Conservation (phyloP, 2,888 invertebrate species). For the Junonia oenone region DNA sequence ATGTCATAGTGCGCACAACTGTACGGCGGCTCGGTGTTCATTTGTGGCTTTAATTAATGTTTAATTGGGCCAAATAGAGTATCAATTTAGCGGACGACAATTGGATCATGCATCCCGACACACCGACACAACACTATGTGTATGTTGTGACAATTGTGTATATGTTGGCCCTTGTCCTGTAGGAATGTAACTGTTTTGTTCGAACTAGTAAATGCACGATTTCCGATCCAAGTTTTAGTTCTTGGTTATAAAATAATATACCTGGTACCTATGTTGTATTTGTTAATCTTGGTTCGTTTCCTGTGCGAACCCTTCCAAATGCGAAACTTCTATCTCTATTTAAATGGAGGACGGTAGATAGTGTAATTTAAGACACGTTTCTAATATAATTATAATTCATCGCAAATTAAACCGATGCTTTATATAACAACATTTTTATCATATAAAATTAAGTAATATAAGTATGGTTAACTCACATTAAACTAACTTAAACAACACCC, state of each 20-base stretch:
- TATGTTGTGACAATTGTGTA: background rate
- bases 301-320: background rate
- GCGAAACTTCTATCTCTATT: background rate
- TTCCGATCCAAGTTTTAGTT: background rate
- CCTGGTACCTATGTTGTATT: too few relatives aligned
- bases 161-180: background rate
- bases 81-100: slow-evolving; percentile 73
- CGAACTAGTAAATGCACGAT: background rate
- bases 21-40: slow-evolving; percentile 65
- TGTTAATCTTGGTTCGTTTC: background rate
- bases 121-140: slow-evolving; percentile 22
- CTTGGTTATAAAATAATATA: too few relatives aligned
- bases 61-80: slow-evolving; percentile 77
- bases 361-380: too few relatives aligned
- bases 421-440: too few relatives aligned
- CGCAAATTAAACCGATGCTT: too few relatives aligned
- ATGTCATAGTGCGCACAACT: slow-evolving; percentile 35
- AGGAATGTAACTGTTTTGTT: background rate
- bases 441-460: background rate
- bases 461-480: background rate
- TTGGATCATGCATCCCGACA: slow-evolving; percentile 67
- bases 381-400: too few relatives aligned
- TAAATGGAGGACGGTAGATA: background rate
- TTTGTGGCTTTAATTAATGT: slow-evolving; percentile 74
- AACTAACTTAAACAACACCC: background rate